Evolutionary conservation across 2,797 vertebrate species (phyloP).

Genomic region (Cryptoprocta ferox): DNA sequence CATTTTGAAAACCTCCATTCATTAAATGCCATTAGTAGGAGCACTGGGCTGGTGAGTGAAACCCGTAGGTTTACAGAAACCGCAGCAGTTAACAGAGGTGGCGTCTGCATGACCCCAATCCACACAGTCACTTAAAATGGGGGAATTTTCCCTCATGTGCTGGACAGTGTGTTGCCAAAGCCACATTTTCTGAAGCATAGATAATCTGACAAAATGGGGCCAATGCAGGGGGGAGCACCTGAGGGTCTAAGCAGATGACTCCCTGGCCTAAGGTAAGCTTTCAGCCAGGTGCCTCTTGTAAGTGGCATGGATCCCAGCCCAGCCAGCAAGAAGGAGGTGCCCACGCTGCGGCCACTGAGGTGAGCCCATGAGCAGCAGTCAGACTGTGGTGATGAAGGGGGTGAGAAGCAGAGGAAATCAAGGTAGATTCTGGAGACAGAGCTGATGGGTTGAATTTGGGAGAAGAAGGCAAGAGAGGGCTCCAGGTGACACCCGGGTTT

Average conservation of each 20-base stretch:
- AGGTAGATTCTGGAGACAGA: neutral
- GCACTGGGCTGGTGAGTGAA: neutral
- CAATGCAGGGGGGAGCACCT: neutral
- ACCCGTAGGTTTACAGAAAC: neutral
- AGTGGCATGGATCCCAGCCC: neutral
- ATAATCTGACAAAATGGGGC: neutral
- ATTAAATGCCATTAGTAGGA: neutral
- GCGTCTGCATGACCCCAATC: accelerated
- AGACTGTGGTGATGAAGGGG: neutral
- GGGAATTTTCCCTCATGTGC: neutral
- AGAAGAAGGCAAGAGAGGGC: neutral
- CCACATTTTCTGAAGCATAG: neutral
- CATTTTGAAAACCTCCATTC: neutral
- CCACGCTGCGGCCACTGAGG: no score
- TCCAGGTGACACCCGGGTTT: neutral
- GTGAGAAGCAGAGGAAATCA: neutral
- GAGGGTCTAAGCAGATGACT: neutral
- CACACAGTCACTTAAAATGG: neutral
- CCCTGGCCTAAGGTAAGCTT: neutral
- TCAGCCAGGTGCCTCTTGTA: neutral
- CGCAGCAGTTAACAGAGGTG: neutral
- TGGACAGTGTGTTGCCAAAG: neutral
- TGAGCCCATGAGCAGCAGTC: neutral
- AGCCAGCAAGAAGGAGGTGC: neutral
- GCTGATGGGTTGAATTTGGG: neutral